Conservation (phyloP, 2,797 vertebrate species). For the Scyliorhinus canicula region DNA sequence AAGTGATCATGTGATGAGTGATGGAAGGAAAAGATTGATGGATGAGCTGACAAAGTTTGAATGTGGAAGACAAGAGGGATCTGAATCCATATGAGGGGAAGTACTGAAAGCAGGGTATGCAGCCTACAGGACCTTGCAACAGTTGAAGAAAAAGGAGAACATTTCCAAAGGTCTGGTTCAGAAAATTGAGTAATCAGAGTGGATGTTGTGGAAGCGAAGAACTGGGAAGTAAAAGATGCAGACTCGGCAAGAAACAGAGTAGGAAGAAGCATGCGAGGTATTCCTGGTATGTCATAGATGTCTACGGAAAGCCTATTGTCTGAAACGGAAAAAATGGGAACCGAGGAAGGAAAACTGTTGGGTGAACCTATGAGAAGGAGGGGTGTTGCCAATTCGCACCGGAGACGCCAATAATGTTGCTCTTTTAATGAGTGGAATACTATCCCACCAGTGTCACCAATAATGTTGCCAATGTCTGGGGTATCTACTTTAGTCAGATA, state of each 20-base stretch:
- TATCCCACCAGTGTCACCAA: no score
- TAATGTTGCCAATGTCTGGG: no score
- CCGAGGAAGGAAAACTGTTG: not conserved
- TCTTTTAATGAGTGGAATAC: no score
- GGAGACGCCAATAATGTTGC: no score
- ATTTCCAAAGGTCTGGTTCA: not conserved
- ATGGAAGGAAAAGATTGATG: not conserved
- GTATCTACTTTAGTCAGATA: no score
- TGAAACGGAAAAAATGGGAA: not conserved
- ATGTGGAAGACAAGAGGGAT: not conserved
- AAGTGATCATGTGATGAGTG: not conserved
- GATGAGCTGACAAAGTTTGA: not conserved
- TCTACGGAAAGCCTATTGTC: not conserved
- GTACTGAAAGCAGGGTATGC: no score
- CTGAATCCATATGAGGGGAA: not conserved
- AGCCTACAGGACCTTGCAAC: not conserved
- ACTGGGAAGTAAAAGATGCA: not conserved
- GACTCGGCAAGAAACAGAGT: not conserved
- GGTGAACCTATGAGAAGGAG: not conserved
- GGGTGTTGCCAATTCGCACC: no score
- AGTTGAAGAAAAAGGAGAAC: not conserved
- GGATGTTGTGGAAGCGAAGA: not conserved
- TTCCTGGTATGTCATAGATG: not conserved
- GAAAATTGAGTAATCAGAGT: not conserved
- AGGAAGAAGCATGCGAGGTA: not conserved